Evolutionary conservation across 2,113 vertebrate genomes (phyloP), one percentile per base, ranked within the genome.

Genomic region (Morone saxatilis): DNA sequence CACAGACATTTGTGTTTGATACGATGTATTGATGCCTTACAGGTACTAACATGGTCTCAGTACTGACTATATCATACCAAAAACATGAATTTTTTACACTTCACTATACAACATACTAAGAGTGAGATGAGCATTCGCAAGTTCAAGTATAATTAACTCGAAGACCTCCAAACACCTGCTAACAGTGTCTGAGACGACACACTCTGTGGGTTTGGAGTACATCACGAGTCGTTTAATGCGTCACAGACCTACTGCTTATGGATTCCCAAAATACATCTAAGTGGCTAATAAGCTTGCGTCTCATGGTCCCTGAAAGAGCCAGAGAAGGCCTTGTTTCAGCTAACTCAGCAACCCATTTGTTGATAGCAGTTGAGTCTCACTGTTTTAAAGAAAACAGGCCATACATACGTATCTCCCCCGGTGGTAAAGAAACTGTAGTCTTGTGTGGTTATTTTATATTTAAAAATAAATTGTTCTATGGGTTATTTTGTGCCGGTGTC

Each of bases 211-310:
- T 78, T 86, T 88, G 53, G 36, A 87, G 66, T 60, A 57, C 85
- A 83, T 74, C 77, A 51, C 19, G 31, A 87, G 54, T 78, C 45
- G 19, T 82, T 87, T 31, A 43, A 80, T 80, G 90, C 65, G 66
- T 89, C 90, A 89, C 71, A 67, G 14, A 25, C 79, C 53, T 41
- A 73, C 50, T 69, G 76, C 70, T 89, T 75, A 86, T 85, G 80
- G 65, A 79, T 83, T 88, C 88, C 86, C 84, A 81, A 86, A 91
- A 92, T 89, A 87, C 86, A 88, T 66, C 86, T 81, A 83, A 86
- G 89, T 19, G 62, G 79, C 61, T 66, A 88, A 89, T 89, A 77
- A 84, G 74, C 69, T 59, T n/a, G 20, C 1, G 0, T 89, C 80
- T 86, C 72, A 40, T 16, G 53, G 81, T 71, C 78, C 63, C 70